Evolutionary conservation across 2,797 vertebrate species (phyloP).

Genomic region (Crenuchus spilurus): DNA sequence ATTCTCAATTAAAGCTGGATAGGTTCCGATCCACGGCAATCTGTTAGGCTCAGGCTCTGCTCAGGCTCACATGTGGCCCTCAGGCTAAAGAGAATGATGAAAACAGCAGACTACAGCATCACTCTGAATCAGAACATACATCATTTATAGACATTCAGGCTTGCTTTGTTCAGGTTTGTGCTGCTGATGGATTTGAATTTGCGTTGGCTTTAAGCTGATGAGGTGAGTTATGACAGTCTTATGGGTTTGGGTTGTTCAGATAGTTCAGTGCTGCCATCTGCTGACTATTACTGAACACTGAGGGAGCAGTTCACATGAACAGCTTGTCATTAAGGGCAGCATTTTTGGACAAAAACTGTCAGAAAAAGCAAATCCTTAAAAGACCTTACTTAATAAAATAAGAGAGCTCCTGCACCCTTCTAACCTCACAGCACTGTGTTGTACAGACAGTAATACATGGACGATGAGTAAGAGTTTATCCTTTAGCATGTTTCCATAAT

Average conservation of each 20-base stretch:
- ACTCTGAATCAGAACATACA: background rate
- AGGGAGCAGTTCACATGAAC: no score
- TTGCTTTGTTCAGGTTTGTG: background rate
- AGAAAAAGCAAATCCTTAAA: no score
- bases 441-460: no score
- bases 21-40: constrained; percentile 24
- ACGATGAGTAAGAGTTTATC: no score
- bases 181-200: background rate
- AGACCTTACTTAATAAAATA: no score
- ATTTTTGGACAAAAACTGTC: no score
- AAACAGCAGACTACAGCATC: background rate
- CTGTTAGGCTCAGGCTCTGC: constrained; percentile 20
- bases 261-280: constrained; percentile 32
- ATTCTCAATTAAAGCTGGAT: constrained; percentile 35
- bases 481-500: no score
- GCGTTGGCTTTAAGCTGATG: background rate
- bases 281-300: background rate
- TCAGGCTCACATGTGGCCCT: background rate
- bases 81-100: constrained; percentile 18
- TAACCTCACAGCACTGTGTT: no score
- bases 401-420: no score
- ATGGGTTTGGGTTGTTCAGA: background rate
- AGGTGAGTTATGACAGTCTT: background rate
- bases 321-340: no score
- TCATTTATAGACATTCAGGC: background rate